Evolutionary conservation across 2,888 invertebrate genomes (phyloP).

Genomic region (Liodrosophila aerea): DNA sequence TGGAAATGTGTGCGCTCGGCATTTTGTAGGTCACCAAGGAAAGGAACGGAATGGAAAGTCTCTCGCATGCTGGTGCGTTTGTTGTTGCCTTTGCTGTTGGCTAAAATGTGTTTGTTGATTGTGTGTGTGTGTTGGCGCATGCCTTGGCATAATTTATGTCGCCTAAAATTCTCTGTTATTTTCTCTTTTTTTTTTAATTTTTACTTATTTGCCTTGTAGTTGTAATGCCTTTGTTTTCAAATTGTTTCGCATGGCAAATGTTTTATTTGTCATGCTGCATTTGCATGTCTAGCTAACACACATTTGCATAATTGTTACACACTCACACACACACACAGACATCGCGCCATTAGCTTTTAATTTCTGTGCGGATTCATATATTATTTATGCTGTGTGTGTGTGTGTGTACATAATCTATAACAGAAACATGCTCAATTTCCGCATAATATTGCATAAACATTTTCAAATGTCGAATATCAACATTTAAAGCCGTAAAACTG

Average conservation of each 20-base stretch:
- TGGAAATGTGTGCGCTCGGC: conserved; percentile 33
- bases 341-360: conserved; percentile 36
- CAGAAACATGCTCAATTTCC: conserved; percentile 14
- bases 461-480: not conserved
- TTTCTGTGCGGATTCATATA: conserved; percentile 34
- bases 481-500: not conserved
- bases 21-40: conserved; percentile 58
- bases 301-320: conserved; percentile 60
- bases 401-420: conserved; percentile 29
- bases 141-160: conserved; percentile 70
- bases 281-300: conserved; percentile 50
- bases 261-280: conserved; percentile 55
- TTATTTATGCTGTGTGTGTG: conserved; percentile 37
- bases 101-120: conserved; percentile 45
- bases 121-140: conserved; percentile 51
- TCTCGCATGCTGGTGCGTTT: too few relatives aligned
- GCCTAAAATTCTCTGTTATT: conserved; percentile 33
- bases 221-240: conserved; percentile 49
- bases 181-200: conserved; percentile 12
- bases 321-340: conserved; percentile 3
- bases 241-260: conserved; percentile 41
- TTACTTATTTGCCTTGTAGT: conserved; percentile 27
- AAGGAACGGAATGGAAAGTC: too few relatives aligned
- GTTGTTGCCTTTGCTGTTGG: too few relatives aligned
- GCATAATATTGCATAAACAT: too few relatives aligned